Conservation (phyloP, 2,113 vertebrate genomes). For the Atractosteus spatula region DNA sequence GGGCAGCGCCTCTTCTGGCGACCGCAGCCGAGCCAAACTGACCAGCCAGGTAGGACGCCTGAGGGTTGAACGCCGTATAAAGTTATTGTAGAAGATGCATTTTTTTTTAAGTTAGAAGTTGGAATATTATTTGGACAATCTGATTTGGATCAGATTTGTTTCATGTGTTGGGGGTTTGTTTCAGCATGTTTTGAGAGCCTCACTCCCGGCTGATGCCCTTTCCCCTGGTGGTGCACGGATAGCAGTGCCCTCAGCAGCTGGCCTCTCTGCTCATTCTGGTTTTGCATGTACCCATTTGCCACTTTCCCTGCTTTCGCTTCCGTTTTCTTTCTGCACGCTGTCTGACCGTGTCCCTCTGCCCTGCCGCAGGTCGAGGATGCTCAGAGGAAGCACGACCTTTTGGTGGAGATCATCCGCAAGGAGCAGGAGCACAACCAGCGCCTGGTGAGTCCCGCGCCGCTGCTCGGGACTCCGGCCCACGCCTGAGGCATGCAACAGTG, state of each 20-base stretch:
- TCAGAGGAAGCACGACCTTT: conserved; percentile 79
- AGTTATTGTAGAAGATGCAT: too few relatives aligned
- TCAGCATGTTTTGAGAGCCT: too few relatives aligned
- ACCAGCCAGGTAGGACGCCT: conserved; percentile 67
- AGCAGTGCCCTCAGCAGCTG: too few relatives aligned
- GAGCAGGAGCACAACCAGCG: conserved; percentile 82
- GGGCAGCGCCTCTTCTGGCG: conserved; percentile 43
- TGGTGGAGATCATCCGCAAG: conserved; percentile 76
- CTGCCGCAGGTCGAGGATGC: conserved; percentile 77
- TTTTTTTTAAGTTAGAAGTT: too few relatives aligned
- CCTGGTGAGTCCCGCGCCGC: conserved; percentile 69
- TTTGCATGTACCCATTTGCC: background rate
- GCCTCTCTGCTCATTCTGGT: too few relatives aligned
- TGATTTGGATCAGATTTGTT: too few relatives aligned
- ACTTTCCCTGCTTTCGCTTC: background rate
- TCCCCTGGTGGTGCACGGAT: background rate
- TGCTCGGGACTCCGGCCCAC: too few relatives aligned
- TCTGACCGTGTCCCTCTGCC: background rate
- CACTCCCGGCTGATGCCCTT: too few relatives aligned
- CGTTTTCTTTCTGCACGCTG: background rate
- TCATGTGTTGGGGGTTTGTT: too few relatives aligned
- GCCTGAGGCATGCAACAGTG: too few relatives aligned
- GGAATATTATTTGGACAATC: too few relatives aligned
- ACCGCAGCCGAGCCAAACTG: conserved; percentile 59
- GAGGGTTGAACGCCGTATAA: too few relatives aligned